Evolutionary conservation across 2,888 invertebrate species (phyloP).

Genomic region (Meteorus colon): DNA sequence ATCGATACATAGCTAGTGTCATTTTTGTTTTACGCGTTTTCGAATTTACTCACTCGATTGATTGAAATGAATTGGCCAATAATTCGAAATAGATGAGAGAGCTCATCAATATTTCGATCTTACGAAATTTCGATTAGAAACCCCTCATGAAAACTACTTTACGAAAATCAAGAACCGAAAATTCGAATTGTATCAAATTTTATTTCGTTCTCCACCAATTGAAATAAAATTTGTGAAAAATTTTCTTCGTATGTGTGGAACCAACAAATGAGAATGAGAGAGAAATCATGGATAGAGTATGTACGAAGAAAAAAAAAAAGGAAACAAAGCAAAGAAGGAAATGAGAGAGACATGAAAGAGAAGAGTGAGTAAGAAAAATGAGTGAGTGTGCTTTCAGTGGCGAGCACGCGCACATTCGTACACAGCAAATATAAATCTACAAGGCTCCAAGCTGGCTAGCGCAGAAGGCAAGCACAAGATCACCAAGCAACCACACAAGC

Average conservation of each 20-base stretch:
- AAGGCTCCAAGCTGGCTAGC: slow-evolving; percentile 69
- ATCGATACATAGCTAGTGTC: no score
- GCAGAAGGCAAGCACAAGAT: slow-evolving; percentile 42
- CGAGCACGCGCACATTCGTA: neutral
- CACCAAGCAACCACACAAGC: neutral
- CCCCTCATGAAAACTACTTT: no score
- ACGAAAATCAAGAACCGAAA: no score
- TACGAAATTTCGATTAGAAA: no score
- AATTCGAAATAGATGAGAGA: no score
- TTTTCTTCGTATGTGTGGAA: neutral
- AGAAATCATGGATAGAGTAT: neutral
- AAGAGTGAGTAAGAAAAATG: neutral
- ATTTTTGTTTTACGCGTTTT: no score
- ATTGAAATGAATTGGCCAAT: no score
- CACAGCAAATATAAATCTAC: slow-evolving; percentile 45
- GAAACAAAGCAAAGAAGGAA: neutral
- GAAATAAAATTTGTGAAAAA: neutral
- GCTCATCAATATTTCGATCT: no score
- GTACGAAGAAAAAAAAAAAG: neutral
- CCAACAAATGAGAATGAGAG: neutral
- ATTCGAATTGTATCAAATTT: no score
- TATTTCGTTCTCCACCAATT: no score
- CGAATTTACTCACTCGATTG: no score
- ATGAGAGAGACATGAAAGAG: no score
- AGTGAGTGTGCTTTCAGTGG: neutral